Base-by-base conservation (phyloP, 2,888 invertebrate genomes). In the Parasteatoda lunata region DNA sequence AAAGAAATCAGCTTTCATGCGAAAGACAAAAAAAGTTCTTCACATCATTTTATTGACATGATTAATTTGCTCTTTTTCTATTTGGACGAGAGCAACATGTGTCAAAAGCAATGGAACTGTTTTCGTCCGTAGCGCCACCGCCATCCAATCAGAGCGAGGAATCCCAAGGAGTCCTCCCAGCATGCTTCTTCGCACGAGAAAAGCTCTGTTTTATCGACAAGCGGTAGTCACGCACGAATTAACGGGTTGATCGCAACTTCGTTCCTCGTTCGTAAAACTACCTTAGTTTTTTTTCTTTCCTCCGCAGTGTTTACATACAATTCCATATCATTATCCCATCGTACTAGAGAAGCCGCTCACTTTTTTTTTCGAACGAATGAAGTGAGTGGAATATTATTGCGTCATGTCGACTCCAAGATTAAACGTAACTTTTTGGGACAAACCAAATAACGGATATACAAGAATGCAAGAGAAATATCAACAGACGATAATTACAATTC, bases 351-450 rank as follows among this genome's bases (percentile, higher is more conserved):
- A 8, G n/a, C 7, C 9, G 59, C 59, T 9, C 4, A 59, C 59
- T 6, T 13, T 59, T 59, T n/a, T n/a, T 59, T 13, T 7, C 9
- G 59, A 13, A 30, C 30, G n/a, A 59, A 59, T 59, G 59, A n/a
- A 59, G 59, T 59, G n/a, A 59, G 59, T 59, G 9, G 59, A 59
- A 7, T 52, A 48, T 59, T 15, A 13, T 15, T n/a, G 64, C 48
- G 76, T 49, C 45, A 86, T 86, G 85, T 86, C 85, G 70, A 81
- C 79, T 15, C 84, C 84, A 47, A 85, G 77, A 68, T 45, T 77
- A 48, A 86, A 86, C 72, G 80, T 86, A 59, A 86, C 85, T 8
- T 86, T 86, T 54, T 86, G 85, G 85, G 85, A 86, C 65, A 80
- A 77, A 68, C 71, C 80, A 2, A 76, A 85, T 52, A 85, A 85